Evolutionary conservation across 2,797 vertebrate genomes (phyloP).

Genomic region (Cichlasoma orientale): DNA sequence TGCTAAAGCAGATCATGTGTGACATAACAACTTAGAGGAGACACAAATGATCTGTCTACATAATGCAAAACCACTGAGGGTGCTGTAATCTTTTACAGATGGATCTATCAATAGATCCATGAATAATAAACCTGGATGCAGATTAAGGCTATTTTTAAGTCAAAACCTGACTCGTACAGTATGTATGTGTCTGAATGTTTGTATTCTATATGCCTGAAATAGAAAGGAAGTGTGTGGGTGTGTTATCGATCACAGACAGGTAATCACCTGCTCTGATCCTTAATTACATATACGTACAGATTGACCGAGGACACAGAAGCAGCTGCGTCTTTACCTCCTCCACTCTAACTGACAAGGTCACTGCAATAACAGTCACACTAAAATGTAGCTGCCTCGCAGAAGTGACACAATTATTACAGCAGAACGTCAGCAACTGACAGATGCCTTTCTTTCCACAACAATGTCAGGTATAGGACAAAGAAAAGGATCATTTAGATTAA

Average conservation of each 20-base stretch:
- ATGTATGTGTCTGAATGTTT: background rate
- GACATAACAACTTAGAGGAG: background rate
- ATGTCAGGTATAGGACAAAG: background rate
- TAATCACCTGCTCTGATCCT: conserved; percentile 57
- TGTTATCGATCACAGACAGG: conserved; percentile 61
- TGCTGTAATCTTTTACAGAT: conserved; percentile 4
- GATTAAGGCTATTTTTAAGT: background rate
- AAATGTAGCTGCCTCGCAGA: background rate
- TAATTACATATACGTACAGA: conserved; percentile 57
- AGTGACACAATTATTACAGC: conserved; percentile 4
- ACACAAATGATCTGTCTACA: conserved; percentile 12
- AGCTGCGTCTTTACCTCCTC: conserved; percentile 13
- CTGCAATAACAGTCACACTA: conserved; percentile 7
- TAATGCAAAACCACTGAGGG: conserved; percentile 5
- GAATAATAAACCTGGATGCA: background rate
- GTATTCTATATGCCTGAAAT: conserved; percentile 19
- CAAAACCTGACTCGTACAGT: background rate
- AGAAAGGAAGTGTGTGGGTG: conserved; percentile 39
- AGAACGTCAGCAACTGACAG: background rate
- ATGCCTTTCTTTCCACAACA: background rate
- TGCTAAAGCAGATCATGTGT: conserved; percentile 43
- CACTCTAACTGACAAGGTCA: conserved; percentile 45
- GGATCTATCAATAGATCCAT: background rate
- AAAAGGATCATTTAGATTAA: background rate
- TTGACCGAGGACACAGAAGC: conserved; percentile 27